Conservation (phyloP, 2,888 invertebrate species). For the Troides helena region DNA sequence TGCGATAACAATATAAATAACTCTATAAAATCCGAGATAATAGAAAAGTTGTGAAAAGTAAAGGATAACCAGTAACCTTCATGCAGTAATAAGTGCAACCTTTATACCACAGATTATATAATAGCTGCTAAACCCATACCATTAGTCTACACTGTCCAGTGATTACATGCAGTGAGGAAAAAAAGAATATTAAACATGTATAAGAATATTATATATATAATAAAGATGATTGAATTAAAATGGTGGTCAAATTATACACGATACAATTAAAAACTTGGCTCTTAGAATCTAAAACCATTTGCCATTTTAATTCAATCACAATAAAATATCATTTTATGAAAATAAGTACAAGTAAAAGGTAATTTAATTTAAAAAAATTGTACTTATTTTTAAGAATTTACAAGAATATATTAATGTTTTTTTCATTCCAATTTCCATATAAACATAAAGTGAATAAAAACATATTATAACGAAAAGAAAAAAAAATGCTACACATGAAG, state of each 20-base stretch:
- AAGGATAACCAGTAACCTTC: conserved; percentile 16
- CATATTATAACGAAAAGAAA: not conserved
- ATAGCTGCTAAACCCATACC: conserved; percentile 45
- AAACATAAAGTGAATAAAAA: not conserved
- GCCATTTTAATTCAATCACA: no score
- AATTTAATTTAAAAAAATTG: not conserved
- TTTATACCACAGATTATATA: conserved; percentile 33
- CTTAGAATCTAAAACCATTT: no score
- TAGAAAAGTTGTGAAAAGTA: not conserved
- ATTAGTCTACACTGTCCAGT: conserved; percentile 46
- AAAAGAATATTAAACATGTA: not conserved
- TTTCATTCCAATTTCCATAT: not conserved
- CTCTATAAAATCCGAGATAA: no score
- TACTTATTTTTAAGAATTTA: conserved; percentile 7
- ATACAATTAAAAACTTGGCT: no score
- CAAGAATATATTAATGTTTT: not conserved
- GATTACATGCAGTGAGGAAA: conserved; percentile 18
- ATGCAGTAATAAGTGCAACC: conserved; percentile 9
- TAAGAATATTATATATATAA: not conserved
- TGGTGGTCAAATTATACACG: not conserved
- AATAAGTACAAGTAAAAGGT: no score
- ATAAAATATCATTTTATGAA: no score
- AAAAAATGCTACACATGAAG: not conserved
- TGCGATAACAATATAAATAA: no score
- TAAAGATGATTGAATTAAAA: not conserved